Conservation (phyloP, 2,888 invertebrate species). For the Caenorhabditis doughertyi region DNA sequence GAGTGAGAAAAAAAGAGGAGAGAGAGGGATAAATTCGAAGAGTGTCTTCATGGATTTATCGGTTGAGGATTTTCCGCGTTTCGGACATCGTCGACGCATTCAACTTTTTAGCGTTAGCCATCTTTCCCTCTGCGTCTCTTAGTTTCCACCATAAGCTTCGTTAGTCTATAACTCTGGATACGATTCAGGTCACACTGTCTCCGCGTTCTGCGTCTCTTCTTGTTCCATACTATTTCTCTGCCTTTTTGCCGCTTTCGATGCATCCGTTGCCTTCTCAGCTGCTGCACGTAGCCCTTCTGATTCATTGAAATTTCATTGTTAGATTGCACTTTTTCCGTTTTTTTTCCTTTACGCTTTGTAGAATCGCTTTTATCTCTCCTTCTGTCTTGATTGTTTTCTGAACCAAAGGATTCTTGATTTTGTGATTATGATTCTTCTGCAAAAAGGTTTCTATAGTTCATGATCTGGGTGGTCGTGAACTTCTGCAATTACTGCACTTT, state of each 20-base stretch:
- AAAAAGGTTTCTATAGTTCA: not conserved
- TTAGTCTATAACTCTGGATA: constrained; percentile 33
- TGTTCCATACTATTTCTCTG: constrained; percentile 8
- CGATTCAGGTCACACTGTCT: constrained; percentile 58
- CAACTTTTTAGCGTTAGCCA: constrained; percentile 56
- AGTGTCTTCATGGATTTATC: constrained; percentile 12
- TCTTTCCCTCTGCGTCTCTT: constrained; percentile 26
- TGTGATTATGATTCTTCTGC: not conserved
- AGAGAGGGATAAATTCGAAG: constrained; percentile 2
- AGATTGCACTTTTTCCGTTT: constrained; percentile 29
- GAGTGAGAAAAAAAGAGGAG: not conserved
- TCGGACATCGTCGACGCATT: constrained; percentile 29
- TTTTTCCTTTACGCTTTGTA: not conserved
- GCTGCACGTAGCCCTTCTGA: constrained; percentile 51
- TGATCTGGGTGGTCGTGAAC: not conserved
- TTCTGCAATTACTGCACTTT: constrained; percentile 18
- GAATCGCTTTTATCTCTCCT: not conserved
- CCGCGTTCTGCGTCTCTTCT: constrained; percentile 48
- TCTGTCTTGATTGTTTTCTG: constrained; percentile 1
- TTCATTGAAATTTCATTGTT: constrained; percentile 10
- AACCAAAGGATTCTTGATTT: constrained; percentile 3
- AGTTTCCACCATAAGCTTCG: not conserved
- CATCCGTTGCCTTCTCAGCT: constrained; percentile 55
- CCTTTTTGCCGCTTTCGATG: constrained; percentile 30
- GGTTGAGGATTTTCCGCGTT: constrained; percentile 20